Base-by-base conservation (phyloP, 2,888 invertebrate genomes). In the Atherix ibis region DNA sequence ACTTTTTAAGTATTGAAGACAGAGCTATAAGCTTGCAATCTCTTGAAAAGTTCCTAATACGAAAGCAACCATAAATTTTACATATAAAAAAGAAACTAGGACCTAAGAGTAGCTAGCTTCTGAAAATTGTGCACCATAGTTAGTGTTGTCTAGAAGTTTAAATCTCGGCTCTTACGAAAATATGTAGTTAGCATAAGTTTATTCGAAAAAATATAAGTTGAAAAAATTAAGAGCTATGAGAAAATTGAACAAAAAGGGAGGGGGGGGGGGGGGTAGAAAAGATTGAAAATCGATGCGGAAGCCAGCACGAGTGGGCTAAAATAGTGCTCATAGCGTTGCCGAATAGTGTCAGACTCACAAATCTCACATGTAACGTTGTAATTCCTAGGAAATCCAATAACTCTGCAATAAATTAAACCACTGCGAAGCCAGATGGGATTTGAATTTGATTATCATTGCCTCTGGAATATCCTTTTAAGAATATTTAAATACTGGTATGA, bases 331-430 rank as follows among this genome's bases (percentile, higher is more conserved):
- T 22, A 8, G 22, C 22, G 22, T n/a, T n/a, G n/a, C n/a, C n/a
- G 24, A 24, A 24, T 24, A 32, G 26, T 15, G 32, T 33, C 27
- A 19, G 3, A 18, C 36, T 27, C 31, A 35, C 31, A 35, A 35
- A 38, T 38, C 32, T 34, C 38, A 33, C 33, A 35, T 38, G 35
- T 35, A 38, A 38, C 38, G 22, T 18, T 38, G 35, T 38, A 38
- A 35, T 35, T 35, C 38, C 32, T 18, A 29, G 35, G 35, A 38
- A 38, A 38, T 38, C 38, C 38, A 38, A 38, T 38, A 38, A 38
- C 31, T 31, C 35, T 16, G 38, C 35, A 35, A 35, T 38, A 35
- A 38, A 38, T 38, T 38, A 38, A 35, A 38, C 35, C 32, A 35
- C 35, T 26, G 28, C 32, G 27, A 35, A 38, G 35, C 35, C 38